phyloP scores from a whole-genome alignment of 2,113 vertebrate genomes.

The Atherinomorus stipes region DNA sequence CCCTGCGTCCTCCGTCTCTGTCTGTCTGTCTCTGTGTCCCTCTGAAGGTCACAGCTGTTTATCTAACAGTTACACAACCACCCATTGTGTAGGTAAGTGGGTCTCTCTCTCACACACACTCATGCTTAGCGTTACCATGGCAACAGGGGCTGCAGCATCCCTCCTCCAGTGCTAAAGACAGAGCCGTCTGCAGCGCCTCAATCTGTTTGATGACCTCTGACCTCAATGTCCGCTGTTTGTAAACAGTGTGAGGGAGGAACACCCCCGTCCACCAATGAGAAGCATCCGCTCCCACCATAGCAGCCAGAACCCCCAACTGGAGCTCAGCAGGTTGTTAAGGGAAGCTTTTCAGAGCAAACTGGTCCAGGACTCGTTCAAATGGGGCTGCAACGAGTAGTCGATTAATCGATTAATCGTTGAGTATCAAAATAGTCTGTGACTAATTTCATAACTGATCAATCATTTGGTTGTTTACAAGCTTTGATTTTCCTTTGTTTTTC shows the following conservation, averaged over 20 bases:
- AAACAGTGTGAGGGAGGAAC: background rate
- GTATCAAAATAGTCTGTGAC: too few species aligned
- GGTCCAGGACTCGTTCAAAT: too few species aligned
- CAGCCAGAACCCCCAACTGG: background rate
- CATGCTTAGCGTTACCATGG: slow-evolving; percentile 51
- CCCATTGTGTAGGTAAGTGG: slow-evolving; percentile 60
- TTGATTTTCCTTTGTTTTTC: too few species aligned
- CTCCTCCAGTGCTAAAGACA: background rate
- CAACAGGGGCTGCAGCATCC: slow-evolving; percentile 56
- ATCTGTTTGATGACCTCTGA: slow-evolving; percentile 23
- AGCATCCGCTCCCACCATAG: background rate
- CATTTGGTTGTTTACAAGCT: too few species aligned
- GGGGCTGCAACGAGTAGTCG: too few species aligned
- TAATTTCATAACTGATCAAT: too few species aligned
- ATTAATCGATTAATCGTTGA: too few species aligned
- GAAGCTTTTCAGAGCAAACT: background rate
- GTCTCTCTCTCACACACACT: slow-evolving; percentile 34
- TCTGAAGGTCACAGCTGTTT: slow-evolving; percentile 56
- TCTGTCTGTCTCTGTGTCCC: slow-evolving; percentile 22
- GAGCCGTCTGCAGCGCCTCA: slow-evolving; percentile 13
- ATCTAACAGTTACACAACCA: slow-evolving; percentile 47
- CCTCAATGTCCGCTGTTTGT: slow-evolving; percentile 1
- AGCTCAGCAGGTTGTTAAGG: background rate
- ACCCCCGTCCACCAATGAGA: background rate
- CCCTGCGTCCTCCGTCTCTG: background rate